Conservation (phyloP, 1,140 invertebrate species). For the Drosophila obscura region DNA sequence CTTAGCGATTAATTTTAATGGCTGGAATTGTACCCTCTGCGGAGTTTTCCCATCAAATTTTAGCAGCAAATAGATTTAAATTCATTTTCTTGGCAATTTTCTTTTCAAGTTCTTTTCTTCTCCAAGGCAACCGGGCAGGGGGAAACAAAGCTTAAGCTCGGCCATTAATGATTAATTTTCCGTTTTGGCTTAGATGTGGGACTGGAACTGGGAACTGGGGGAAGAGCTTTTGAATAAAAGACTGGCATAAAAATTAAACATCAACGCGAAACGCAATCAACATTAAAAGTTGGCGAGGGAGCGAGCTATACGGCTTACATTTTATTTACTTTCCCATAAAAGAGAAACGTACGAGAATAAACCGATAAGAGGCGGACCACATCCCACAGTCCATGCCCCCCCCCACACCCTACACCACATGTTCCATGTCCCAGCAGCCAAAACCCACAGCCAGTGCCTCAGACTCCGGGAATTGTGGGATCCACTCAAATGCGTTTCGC, state of each 20-base stretch:
- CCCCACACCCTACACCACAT: neutral
- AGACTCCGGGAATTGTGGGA: conserved; percentile 53
- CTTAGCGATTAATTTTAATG: conserved; percentile 69
- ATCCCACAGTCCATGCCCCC: no score
- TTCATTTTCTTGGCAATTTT: conserved; percentile 61
- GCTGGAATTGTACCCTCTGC: conserved; percentile 57
- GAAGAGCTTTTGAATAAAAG: conserved; percentile 43
- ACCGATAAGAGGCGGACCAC: conserved; percentile 34
- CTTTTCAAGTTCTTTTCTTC: conserved; percentile 27
- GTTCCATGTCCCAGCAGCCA: conserved; percentile 13
- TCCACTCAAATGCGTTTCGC: conserved; percentile 77
- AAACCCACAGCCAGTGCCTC: conserved; percentile 11
- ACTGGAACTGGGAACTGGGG: neutral
- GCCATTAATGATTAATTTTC: conserved; percentile 75
- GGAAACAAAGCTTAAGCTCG: conserved; percentile 41
- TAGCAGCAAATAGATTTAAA: conserved; percentile 70
- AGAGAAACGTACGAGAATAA: conserved; percentile 53
- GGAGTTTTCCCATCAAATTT: conserved; percentile 62
- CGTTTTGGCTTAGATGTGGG: conserved; percentile 8
- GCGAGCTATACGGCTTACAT: conserved; percentile 48
- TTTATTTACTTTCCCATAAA: conserved; percentile 81
- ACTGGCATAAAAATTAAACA: conserved; percentile 74
- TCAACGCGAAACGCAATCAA: conserved; percentile 77
- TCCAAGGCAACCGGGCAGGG: conserved; percentile 38
- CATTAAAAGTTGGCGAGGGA: conserved; percentile 74